These are phyloP conservation scores for Danio choprae DNA, from an alignment of 2,797 vertebrate genomes.

Conservation along the genomic window DNA sequence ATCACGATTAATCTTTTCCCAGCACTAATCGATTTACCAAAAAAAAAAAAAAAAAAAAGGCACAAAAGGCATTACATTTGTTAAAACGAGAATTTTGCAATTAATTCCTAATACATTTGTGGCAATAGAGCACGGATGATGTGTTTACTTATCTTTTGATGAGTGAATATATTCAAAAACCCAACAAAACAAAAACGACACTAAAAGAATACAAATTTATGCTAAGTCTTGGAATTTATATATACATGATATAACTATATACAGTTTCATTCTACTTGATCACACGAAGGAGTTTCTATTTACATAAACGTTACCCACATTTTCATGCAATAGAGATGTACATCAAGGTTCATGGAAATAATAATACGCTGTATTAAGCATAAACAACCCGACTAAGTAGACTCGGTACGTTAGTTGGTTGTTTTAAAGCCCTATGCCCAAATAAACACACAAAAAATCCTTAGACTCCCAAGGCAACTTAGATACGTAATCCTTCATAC, in stretches of 20 bases:
- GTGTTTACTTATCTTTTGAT: background rate
- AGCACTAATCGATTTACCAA: background rate
- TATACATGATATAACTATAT: background rate
- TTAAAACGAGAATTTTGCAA: background rate
- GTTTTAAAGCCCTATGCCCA: conserved; percentile 63
- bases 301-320: conserved; percentile 9
- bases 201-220: background rate
- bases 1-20: too few relatives aligned
- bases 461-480: conserved; percentile 16
- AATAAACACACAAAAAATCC: conserved; percentile 17
- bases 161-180: background rate
- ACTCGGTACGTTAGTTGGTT: conserved; percentile 41
- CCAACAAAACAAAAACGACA: background rate
- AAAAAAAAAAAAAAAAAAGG: conserved; percentile 36
- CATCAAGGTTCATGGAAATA: background rate
- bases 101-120: conserved; percentile 9
- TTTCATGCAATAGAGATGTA: conserved; percentile 33
- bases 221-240: background rate
- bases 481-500: conserved; percentile 23
- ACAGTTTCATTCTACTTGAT: background rate
- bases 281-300: background rate
- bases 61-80: conserved; percentile 41
- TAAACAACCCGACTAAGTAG: conserved; percentile 32
- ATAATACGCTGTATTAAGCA: conserved; percentile 29
- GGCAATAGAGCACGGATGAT: conserved; percentile 18